Base-by-base conservation (phyloP, 1,140 invertebrate genomes). In the Drosophila mojavensis region DNA sequence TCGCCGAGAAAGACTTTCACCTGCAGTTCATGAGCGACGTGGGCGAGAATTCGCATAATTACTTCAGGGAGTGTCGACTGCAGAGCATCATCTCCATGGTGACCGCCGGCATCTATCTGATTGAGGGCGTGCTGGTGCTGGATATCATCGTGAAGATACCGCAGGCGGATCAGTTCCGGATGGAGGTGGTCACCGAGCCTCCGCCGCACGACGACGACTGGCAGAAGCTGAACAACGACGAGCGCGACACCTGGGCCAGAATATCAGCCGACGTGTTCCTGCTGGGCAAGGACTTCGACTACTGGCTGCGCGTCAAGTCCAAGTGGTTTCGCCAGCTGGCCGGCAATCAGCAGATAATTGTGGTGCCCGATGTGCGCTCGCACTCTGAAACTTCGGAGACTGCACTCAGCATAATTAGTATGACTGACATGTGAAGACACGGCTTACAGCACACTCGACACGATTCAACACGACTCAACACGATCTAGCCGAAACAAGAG, bases 1-100 rank as follows among this genome's bases (percentile, higher is more conserved):
- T 70, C 26, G 72, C 75, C 0, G 75, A 78, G 28, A 13, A 9
- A 0, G 75, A 78, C 15, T 66, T 75, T 10, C 75, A 78, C 55
- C 17, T 78, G 61, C 36, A 33, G 4, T 78, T 45, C 7, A 78
- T 78, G 65, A 72, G 3, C 5, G 41, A 13, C 36, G 15, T 17
- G 43, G 43, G 36, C 36, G 36, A 68, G 56, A 71, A 61, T 13
- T 3, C 56, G 56, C 28, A 69, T 7, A 65, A 70, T 0, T 78
- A 47, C 17, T 70, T 78, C 17, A 2, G 1, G 2, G 51, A 17
- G 15, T 78, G 75, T 39, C 69, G 69, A 41, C 5, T 1, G 9
- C 72, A 65, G 51, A 61, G 55, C 10, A 10, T 65, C 11, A 36
- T 30, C 0, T 65, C 64, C 11, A 30, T 78, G 17, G n/a, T 48